Evolutionary conservation across 2,888 invertebrate genomes (phyloP).

Genomic region (Maniola hyperantus): DNA sequence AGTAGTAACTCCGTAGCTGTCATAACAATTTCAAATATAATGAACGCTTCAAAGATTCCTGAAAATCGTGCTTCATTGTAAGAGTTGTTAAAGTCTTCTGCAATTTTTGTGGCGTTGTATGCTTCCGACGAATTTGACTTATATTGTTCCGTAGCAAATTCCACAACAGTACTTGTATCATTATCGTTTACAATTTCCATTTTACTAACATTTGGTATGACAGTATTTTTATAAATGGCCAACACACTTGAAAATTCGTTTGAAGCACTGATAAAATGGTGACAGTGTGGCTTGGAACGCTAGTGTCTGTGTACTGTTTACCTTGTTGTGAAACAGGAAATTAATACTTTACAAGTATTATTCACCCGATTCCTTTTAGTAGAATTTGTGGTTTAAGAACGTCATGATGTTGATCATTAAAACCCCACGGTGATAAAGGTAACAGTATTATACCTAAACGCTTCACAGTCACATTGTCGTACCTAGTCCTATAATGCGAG

Average conservation of each 20-base stretch:
- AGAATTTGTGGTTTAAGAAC: slow-evolving; percentile 64
- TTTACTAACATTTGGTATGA: slow-evolving; percentile 47
- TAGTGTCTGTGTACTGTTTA: slow-evolving; percentile 35
- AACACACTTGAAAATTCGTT: slow-evolving; percentile 4
- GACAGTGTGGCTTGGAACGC: slow-evolving; percentile 48
- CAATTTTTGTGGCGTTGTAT: slow-evolving; percentile 18
- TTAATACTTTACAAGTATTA: slow-evolving; percentile 51
- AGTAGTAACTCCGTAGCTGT: slow-evolving; percentile 64
- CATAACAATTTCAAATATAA: slow-evolving; percentile 67
- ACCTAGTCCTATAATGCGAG: background rate
- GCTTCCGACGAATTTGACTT: slow-evolving; percentile 34
- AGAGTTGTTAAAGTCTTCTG: slow-evolving; percentile 13
- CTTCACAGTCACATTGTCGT: background rate
- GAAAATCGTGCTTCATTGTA: slow-evolving; percentile 36
- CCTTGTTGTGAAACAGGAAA: slow-evolving; percentile 61
- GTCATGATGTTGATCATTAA: slow-evolving; percentile 53
- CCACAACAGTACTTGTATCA: slow-evolving; percentile 37
- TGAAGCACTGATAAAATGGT: slow-evolving; percentile 26
- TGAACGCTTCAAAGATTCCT: slow-evolving; percentile 57
- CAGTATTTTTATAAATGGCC: slow-evolving; percentile 19
- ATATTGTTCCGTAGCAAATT: slow-evolving; percentile 35
- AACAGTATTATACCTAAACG: slow-evolving; percentile 25
- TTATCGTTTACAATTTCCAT: slow-evolving; percentile 50
- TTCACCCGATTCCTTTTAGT: slow-evolving; percentile 59
- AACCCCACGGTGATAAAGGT: slow-evolving; percentile 29